Base-by-base conservation (phyloP, 2,888 invertebrate species). In the Saturnia pavonia region DNA sequence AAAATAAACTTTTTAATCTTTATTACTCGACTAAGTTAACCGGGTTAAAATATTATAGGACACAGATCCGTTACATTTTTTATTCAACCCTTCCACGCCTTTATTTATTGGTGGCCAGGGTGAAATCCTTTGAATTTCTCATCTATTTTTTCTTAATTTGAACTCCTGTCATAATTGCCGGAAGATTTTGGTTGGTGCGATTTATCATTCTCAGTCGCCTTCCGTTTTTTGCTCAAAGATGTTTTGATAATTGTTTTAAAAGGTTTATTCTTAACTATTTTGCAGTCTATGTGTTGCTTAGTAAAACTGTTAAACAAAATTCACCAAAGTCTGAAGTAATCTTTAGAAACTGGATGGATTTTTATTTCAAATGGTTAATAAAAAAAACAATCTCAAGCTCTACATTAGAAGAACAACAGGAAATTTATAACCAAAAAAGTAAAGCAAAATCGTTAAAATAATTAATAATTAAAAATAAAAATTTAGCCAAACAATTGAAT, bases 1-100 rank as follows among this genome's bases (percentile, higher is more conserved):
- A 92, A 92, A 92, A 91, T 91, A 92, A 93, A 93, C 93, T 94
- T 94, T 92, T 94, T 94, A 94, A 94, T 94, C 94, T 94, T 94
- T 94, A 94, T 94, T 92, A 92, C 92, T 91, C 87, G 90, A 88
- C 90, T 88, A 82, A 88, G 91, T 88, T 94, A 94, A 94, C 93
- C 91, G 92, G 88, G 91, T 94, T 93, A 93, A 85, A 91, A 91
- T 91, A 91, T 93, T 92, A 93, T 88, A 88, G 89, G 85, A 90
- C 90, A 91, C 88, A 78, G 71, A 74, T 86, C 85, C 84, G 82
- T 85, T 88, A 88, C 91, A 88, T 91, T 91, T 93, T 92, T 88
- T 83, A 84, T 85, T 87, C 87, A 89, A 91, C 92, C 91, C 91
- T 88, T 83, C 84, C 80, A 81, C 78, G 80, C 78, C 78, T 84